Percentiles rank a stretch among this genome's conserved stretches.
phyloP scores from a whole-genome alignment of 2,797 vertebrate species.

The Fratercula arctica region DNA sequence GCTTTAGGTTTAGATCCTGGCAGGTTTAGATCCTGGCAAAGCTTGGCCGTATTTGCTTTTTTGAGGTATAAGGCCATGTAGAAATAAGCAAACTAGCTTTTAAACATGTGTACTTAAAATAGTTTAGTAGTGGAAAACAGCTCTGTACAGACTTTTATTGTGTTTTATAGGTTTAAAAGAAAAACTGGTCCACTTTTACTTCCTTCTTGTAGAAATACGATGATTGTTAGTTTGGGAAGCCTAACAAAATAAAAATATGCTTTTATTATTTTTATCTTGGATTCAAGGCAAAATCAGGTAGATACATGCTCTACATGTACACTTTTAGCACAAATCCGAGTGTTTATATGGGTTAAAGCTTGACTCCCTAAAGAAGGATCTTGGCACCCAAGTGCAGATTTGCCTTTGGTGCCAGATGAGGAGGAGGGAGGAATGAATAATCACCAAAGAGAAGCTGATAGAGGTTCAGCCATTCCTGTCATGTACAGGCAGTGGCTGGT shows the following conservation, averaged over 20 bases:
- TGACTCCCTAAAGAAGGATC: not conserved
- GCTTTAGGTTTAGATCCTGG: not conserved
- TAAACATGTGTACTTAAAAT: not conserved
- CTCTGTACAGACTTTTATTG: not conserved
- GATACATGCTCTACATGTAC: rapidly evolving
- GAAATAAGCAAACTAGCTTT: not conserved
- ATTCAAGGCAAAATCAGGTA: not conserved
- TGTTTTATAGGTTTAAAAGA: not conserved
- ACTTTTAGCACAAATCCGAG: not conserved
- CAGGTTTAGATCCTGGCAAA: not conserved
- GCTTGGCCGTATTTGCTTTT: not conserved
- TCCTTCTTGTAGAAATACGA: not conserved
- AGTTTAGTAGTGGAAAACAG: not conserved
- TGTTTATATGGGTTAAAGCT: not conserved
- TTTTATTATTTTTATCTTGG: not conserved
- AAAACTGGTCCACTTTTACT: not conserved
- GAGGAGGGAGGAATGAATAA: not conserved
- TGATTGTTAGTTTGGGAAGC: not conserved
- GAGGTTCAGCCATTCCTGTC: not conserved
- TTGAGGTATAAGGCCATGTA: not conserved
- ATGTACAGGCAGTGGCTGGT: not conserved
- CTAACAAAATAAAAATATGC: not conserved
- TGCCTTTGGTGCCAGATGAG: not conserved
- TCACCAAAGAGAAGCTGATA: not conserved
- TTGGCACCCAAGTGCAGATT: not conserved